Evolutionary conservation across 2,797 vertebrate genomes (phyloP).

Genomic region (Acanthiza pusilla): DNA sequence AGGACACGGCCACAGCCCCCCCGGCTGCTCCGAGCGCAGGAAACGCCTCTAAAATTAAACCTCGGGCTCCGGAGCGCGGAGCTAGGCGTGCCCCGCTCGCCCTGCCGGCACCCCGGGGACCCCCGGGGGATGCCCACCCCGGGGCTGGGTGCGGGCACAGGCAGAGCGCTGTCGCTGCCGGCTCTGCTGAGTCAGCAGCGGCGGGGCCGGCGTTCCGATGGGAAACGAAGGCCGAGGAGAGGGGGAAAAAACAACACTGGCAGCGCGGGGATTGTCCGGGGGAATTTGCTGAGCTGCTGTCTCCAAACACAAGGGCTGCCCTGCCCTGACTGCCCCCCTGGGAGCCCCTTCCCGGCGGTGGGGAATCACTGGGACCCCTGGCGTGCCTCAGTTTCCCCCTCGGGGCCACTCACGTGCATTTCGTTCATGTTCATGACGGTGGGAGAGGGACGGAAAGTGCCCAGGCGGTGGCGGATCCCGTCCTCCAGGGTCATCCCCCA

Average conservation of each 20-base stretch:
- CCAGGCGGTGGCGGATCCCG: constrained; percentile 88
- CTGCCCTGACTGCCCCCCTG: not conserved
- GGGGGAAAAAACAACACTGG: constrained; percentile 35
- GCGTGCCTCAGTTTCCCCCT: not conserved
- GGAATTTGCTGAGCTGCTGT: constrained; percentile 60
- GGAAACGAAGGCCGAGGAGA: constrained; percentile 11
- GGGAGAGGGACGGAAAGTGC: constrained; percentile 86
- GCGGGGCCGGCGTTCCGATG: constrained; percentile 24
- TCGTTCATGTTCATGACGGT: constrained; percentile 95
- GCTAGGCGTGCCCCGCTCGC: accelerated
- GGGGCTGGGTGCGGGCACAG: not conserved
- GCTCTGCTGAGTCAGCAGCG: constrained; percentile 56
- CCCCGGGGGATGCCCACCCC: not conserved
- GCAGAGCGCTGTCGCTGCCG: not conserved
- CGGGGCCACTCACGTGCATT: constrained; percentile 81
- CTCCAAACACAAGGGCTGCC: constrained; percentile 13
- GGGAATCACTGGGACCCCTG: accelerated
- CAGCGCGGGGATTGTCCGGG: not conserved
- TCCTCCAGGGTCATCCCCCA: constrained; percentile 93
- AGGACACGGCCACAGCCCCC: not conserved
- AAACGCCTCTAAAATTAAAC: constrained; percentile 17
- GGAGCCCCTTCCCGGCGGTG: not conserved
- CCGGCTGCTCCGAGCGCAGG: not conserved
- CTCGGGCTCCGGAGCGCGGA: accelerated
- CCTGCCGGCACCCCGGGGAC: not conserved